These are phyloP conservation scores for Lutraria rhynchaena DNA, from an alignment of 1,140 invertebrate genomes.

Conservation along the genomic window DNA sequence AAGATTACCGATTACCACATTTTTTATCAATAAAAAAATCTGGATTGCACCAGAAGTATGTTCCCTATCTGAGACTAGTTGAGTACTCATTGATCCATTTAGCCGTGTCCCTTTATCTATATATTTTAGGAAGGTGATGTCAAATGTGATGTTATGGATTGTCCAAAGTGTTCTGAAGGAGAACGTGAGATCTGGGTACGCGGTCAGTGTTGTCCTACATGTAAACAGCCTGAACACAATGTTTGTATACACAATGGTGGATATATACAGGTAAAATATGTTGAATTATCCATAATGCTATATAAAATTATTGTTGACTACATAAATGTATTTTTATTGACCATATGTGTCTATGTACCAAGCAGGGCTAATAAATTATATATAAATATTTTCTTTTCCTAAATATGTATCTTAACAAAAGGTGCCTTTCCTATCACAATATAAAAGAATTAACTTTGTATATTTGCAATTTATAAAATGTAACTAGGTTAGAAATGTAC, in stretches of 20 bases:
- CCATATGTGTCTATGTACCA: too few relatives aligned
- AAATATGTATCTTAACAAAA: too few relatives aligned
- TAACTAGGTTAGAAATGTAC: too few relatives aligned
- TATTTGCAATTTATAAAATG: too few relatives aligned
- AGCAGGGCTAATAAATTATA: too few relatives aligned
- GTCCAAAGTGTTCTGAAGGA: constrained; percentile 85
- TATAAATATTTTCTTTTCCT: too few relatives aligned
- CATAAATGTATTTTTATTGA: too few relatives aligned
- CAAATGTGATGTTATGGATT: constrained; percentile 89
- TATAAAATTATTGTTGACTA: too few relatives aligned
- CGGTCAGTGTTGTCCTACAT: constrained; percentile 24
- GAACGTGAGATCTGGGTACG: neutral
- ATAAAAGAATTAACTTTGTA: too few relatives aligned
- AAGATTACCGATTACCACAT: too few relatives aligned
- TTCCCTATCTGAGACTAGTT: neutral
- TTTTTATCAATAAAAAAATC: neutral
- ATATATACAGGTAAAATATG: constrained; percentile 34
- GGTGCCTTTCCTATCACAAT: too few relatives aligned
- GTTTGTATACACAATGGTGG: neutral
- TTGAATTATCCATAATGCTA: too few relatives aligned
- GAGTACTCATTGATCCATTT: neutral
- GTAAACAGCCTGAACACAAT: neutral
- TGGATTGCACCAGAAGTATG: neutral
- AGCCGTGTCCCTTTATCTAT: constrained; percentile 18
- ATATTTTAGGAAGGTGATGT: constrained; percentile 85